Evolutionary conservation across 2,113 vertebrate species (phyloP), one percentile per base, ranked within the genome.

Genomic region (Arvicanthis niloticus): DNA sequence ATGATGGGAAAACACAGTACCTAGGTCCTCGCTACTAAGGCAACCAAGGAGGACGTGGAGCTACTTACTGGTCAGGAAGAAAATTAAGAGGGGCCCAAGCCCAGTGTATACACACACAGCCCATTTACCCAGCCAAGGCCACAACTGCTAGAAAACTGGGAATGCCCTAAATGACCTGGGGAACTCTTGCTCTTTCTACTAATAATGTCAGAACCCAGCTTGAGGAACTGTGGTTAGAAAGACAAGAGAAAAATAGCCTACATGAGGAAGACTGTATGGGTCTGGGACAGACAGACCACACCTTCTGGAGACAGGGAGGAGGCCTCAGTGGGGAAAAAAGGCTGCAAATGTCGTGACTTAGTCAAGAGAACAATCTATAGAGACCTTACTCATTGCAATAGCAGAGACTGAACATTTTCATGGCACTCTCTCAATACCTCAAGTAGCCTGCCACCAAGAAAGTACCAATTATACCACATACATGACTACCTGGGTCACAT

Each of bases 351-450:
- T 0, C 1, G 70, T 21, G 2, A 12, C 26, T 26, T 5, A 21
- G 37, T 26, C 22, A 0, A 34, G 0, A 45, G 11, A 26, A 77
- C 22, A n/a, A 5, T 9, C 26, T 34, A 68, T 16, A 88, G 2
- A 67, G 65, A 31, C 29, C 11, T 67, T 29, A 67, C 12, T 42
- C 40, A 7, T 5, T 5, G 34, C 0, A 6, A 2, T 10, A 7
- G 2, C 0, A 21, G 9, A 31, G 3, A 0, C 7, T 5, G 34
- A n/a, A 2, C 17, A 3, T 1, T 0, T 29, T 10, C 29, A 65
- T 7, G 0, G 1, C 0, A 29, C 31, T 62, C 31, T 88, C 45
- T 65, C 42, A 31, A 31, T 26, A 13, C 48, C 51, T n/a, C 45
- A 21, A 19, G 48, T 13, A 60, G 19, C 26, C 21, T 24, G 29